phyloP scores from a whole-genome alignment of 2,113 vertebrate genomes.

The Platichthys flesus region DNA sequence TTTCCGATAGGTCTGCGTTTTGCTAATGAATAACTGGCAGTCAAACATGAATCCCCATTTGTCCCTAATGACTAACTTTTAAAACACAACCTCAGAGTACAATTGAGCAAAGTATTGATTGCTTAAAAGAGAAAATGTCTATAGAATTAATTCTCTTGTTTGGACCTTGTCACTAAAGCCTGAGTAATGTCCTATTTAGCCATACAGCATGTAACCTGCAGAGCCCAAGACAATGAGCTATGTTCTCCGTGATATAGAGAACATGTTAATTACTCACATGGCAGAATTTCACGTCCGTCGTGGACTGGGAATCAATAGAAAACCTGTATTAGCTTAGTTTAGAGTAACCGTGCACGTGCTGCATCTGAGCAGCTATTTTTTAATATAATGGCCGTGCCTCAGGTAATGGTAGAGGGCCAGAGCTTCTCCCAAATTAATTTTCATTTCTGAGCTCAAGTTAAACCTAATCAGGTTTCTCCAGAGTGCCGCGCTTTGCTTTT shows the following conservation, averaged over 20 bases:
- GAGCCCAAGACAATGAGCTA: conserved; percentile 34
- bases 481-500: conserved; percentile 61
- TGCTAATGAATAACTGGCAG: conserved; percentile 30
- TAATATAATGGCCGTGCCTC: conserved; percentile 68
- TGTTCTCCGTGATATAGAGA: conserved; percentile 21
- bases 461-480: conserved; percentile 70
- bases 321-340: conserved; percentile 27
- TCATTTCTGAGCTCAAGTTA: conserved; percentile 70
- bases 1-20: background rate
- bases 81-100: conserved; percentile 55
- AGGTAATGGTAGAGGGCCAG: conserved; percentile 63
- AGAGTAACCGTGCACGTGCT: conserved; percentile 20
- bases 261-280: conserved; percentile 47
- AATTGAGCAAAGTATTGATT: conserved; percentile 61
- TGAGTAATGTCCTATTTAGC: conserved; percentile 40
- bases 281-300: conserved; percentile 20
- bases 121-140: conserved; percentile 29
- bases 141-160: conserved; percentile 41
- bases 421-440: conserved; percentile 72
- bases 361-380: conserved; percentile 56
- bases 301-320: conserved; percentile 35
- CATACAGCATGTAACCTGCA: conserved; percentile 36
- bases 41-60: conserved; percentile 32
- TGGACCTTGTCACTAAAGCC: conserved; percentile 29
- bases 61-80: conserved; percentile 48